These are phyloP conservation scores for Eupeodes corollae DNA, from an alignment of 1,140 invertebrate genomes.

Conservation along the genomic window DNA sequence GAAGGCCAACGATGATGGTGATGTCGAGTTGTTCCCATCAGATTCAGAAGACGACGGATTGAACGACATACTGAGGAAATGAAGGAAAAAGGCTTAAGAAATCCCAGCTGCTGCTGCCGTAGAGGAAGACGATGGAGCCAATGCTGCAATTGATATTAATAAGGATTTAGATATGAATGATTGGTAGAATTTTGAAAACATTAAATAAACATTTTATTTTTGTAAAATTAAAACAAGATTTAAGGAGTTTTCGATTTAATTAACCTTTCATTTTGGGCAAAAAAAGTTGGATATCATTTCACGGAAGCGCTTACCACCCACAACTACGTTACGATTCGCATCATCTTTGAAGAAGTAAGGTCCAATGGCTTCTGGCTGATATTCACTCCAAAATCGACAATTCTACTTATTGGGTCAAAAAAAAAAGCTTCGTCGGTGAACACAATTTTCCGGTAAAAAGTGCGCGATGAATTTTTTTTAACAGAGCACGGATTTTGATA, in stretches of 20 bases:
- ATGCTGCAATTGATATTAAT: constrained; percentile 36
- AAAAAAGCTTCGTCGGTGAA: too few species aligned
- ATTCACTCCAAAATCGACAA: too few species aligned
- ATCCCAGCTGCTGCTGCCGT: constrained; percentile 13
- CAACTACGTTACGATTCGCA: too few species aligned
- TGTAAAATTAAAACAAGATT: not conserved
- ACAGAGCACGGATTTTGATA: too few species aligned
- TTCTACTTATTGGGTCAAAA: too few species aligned
- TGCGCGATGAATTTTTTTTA: too few species aligned
- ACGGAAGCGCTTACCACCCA: too few species aligned
- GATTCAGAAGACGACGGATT: constrained; percentile 42
- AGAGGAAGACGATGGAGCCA: constrained; percentile 35
- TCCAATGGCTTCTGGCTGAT: too few species aligned
- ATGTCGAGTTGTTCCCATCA: constrained; percentile 51
- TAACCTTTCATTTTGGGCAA: constrained; percentile 14
- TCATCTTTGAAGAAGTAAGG: too few species aligned
- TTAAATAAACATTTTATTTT: not conserved
- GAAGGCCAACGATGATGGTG: constrained; percentile 34
- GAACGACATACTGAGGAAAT: constrained; percentile 12
- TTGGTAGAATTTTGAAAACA: constrained; percentile 36
- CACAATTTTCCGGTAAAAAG: too few species aligned
- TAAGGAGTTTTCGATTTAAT: not conserved
- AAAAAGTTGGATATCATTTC: too few species aligned
- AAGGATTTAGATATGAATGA: constrained; percentile 47
- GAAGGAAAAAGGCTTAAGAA: constrained; percentile 19